Percentiles rank a stretch among this genome's conserved stretches.
Evolutionary conservation across 1,140 invertebrate genomes (phyloP).

Genomic region (Acromyrmex echinatior): DNA sequence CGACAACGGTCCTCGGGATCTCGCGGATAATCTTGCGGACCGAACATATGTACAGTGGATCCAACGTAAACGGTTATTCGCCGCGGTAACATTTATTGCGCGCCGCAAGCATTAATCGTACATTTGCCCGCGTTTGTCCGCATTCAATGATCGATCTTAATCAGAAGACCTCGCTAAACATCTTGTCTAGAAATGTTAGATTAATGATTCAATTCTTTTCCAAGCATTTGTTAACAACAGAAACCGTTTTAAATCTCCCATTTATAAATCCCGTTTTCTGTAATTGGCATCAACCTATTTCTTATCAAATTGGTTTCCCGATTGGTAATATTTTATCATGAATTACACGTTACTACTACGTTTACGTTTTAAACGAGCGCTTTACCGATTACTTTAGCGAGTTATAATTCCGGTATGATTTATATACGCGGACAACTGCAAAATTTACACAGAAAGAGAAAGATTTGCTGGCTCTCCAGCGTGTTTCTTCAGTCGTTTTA

Average conservation of each 20-base stretch:
- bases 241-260: no score
- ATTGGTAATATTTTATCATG: neutral
- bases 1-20: neutral
- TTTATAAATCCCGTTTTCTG: neutral
- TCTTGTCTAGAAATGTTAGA: constrained; percentile 6
- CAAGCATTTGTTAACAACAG: neutral
- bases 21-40: neutral
- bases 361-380: neutral
- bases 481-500: constrained; percentile 54
- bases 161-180: neutral
- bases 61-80: neutral
- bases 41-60: neutral
- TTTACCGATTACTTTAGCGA: constrained; percentile 1
- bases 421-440: neutral
- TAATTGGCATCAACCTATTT: neutral
- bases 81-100: neutral
- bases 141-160: constrained; percentile 11
- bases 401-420: constrained; percentile 22
- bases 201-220: neutral
- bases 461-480: constrained; percentile 41
- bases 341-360: neutral
- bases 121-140: neutral
- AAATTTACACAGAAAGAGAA: constrained; percentile 32
- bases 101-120: neutral
- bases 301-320: neutral